Conservation (phyloP, 37 sponge, comb jelly and placozoan species). For the Hexactinellida sp. region DNA sequence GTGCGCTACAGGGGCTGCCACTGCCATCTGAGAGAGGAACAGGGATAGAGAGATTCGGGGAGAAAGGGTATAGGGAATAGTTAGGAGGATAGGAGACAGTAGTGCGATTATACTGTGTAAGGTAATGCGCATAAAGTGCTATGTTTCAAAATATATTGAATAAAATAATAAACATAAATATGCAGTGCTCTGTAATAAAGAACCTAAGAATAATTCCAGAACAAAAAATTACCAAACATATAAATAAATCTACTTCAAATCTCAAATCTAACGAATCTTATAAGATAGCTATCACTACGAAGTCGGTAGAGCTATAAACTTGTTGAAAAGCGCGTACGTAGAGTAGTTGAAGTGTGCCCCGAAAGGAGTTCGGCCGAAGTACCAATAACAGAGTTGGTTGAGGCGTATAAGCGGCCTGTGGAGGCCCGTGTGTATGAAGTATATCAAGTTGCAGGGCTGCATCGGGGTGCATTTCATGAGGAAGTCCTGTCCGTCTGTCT, state of each 20-base stretch:
- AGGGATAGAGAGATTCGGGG: neutral
- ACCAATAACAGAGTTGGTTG: neutral
- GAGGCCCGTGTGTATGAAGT: neutral
- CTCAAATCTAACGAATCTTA: too few species aligned
- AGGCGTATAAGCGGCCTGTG: neutral
- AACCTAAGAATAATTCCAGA: too few species aligned
- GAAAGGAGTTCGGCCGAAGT: neutral
- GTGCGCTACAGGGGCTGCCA: neutral
- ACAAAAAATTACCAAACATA: too few species aligned
- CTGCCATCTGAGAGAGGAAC: neutral
- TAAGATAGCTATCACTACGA: neutral
- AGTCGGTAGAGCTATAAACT: neutral
- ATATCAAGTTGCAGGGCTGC: neutral
- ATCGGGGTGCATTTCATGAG: neutral
- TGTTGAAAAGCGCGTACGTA: neutral
- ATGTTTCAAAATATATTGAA: too few species aligned
- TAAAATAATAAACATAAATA: too few species aligned
- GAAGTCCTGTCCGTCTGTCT: neutral
- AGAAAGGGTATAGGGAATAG: neutral
- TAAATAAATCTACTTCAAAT: too few species aligned
- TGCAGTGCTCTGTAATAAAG: too few species aligned
- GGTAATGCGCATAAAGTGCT: neutral
- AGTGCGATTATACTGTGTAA: neutral
- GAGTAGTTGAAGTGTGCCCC: slow-evolving; percentile 3
- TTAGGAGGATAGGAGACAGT: neutral